phyloP scores from a whole-genome alignment of 2,888 invertebrate genomes.

The Cerceris rybyensis region DNA sequence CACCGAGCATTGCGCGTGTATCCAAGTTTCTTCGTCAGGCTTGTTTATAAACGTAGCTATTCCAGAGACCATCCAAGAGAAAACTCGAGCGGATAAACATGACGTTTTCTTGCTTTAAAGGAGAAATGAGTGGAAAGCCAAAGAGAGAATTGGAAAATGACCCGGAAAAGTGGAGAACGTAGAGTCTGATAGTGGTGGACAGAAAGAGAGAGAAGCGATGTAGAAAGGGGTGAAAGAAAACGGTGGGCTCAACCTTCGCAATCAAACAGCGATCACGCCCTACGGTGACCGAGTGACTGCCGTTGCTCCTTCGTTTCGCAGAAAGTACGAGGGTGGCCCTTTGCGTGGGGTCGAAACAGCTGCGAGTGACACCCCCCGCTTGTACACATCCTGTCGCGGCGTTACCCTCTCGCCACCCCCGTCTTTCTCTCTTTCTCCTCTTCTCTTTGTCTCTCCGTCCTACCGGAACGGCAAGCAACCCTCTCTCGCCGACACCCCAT shows the following conservation, averaged over 20 bases:
- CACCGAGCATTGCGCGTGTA: background rate
- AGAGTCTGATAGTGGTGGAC: background rate
- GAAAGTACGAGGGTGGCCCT: conserved; percentile 53
- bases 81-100: background rate
- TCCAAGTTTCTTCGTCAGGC: background rate
- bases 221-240: conserved; percentile 15
- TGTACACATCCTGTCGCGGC: conserved; percentile 53
- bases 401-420: no score
- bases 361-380: conserved; percentile 74
- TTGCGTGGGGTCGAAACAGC: conserved; percentile 72
- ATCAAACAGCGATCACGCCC: conserved; percentile 77
- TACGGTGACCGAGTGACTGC: conserved; percentile 74
- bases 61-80: background rate
- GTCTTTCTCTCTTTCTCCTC: conserved; percentile 15
- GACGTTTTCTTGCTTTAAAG: background rate
- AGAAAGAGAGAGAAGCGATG: background rate
- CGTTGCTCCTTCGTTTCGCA: conserved; percentile 65
- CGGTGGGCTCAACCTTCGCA: conserved; percentile 68
- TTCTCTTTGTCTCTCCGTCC: conserved; percentile 25
- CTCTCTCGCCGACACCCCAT: conserved; percentile 52
- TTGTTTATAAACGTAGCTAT: background rate
- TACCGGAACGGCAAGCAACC: conserved; percentile 27
- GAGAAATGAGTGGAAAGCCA: no score
- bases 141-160: no score
- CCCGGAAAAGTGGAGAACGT: no score